These are phyloP conservation scores for Myotis pilosus DNA, from an alignment of 2,797 vertebrate genomes.

Conservation along the genomic window DNA sequence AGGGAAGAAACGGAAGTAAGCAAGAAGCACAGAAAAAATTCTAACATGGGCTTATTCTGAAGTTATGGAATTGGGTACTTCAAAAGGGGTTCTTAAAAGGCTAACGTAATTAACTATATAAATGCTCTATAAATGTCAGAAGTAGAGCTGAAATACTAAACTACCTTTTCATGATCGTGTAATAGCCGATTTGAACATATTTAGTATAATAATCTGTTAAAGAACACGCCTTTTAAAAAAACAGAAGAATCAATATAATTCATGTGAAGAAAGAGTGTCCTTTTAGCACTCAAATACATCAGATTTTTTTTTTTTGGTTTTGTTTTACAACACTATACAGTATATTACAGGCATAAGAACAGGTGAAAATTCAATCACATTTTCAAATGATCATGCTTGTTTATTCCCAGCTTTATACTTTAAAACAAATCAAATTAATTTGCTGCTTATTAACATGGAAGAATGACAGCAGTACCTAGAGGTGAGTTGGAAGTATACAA, in stretches of 20 bases:
- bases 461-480: not conserved
- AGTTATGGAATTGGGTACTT: conserved; percentile 61
- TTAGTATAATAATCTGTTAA: conserved; percentile 23
- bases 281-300: conserved; percentile 29
- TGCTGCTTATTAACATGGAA: conserved; percentile 7
- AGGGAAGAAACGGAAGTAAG: conserved; percentile 83
- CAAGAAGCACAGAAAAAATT: conserved; percentile 70
- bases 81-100: conserved; percentile 69
- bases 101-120: conserved; percentile 79
- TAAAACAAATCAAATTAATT: conserved; percentile 20
- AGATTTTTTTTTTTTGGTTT: not conserved
- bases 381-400: not conserved
- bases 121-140: conserved; percentile 53
- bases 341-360: not conserved
- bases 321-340: conserved; percentile 19
- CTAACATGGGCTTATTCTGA: conserved; percentile 73
- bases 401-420: conserved; percentile 43
- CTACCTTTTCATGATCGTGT: conserved; percentile 61
- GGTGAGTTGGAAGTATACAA: not conserved
- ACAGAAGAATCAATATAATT: not conserved
- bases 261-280: not conserved
- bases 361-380: not conserved
- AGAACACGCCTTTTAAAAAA: conserved; percentile 5
- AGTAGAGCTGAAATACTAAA: conserved; percentile 67
- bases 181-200: conserved; percentile 47